Conservation (phyloP, 2,888 invertebrate species). For the Aleiodes alternator region DNA sequence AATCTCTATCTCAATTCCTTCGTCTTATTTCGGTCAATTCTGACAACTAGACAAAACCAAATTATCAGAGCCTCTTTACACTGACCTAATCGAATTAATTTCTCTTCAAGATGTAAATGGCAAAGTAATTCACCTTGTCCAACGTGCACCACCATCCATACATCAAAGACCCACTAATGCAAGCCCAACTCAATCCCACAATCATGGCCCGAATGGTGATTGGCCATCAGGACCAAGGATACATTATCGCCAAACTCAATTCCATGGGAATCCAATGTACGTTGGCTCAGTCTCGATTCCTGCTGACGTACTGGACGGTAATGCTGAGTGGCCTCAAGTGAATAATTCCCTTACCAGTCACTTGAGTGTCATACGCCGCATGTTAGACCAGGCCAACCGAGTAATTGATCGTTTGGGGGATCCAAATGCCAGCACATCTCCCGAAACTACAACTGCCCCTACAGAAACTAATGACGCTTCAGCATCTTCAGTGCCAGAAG, state of each 20-base stretch:
- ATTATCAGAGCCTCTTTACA: no score
- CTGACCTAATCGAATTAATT: conserved; percentile 2
- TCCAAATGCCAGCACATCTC: conserved; percentile 66
- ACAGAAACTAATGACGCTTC: conserved; percentile 62
- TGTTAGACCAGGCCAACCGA: conserved; percentile 76
- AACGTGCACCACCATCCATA: conserved; percentile 86
- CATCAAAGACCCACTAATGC: conserved; percentile 73
- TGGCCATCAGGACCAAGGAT: conserved; percentile 43
- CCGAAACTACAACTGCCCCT: conserved; percentile 59
- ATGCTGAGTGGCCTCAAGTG: conserved; percentile 74
- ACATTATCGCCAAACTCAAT: conserved; percentile 57
- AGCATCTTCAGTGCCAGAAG: conserved; percentile 60
- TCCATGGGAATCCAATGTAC: conserved; percentile 78
- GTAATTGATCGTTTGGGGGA: conserved; percentile 76
- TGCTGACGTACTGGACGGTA: conserved; percentile 72
- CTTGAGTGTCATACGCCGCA: conserved; percentile 76
- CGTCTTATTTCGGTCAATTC: no score
- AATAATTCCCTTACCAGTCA: conserved; percentile 77
- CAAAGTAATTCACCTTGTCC: conserved; percentile 94
- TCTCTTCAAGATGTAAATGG: conserved; percentile 85
- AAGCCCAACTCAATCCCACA: conserved; percentile 68
- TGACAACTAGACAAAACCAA: no score
- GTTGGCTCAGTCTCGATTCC: conserved; percentile 80
- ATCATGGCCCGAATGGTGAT: conserved; percentile 70
- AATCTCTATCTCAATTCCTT: no score